Conservation (phyloP, 2,888 invertebrate species). For the Drosophila colorata region DNA sequence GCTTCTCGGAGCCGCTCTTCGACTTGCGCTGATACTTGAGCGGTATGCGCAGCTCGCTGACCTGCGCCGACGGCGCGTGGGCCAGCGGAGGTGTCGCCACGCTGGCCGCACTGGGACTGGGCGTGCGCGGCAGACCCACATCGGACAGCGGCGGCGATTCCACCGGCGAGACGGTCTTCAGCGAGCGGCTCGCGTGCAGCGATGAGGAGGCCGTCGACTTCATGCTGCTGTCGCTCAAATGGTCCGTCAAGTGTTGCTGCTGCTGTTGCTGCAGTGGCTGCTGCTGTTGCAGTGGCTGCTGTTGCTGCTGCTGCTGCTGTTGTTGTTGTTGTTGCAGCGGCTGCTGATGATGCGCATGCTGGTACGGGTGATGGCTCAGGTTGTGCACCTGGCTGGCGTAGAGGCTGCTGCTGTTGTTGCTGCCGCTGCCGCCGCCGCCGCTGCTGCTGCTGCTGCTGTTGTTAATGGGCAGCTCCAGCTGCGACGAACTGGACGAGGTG, state of each 20-base stretch:
- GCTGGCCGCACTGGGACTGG: constrained; percentile 83
- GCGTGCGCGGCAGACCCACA: constrained; percentile 84
- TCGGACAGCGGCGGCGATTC: constrained; percentile 86
- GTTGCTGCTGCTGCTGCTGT: constrained; percentile 27
- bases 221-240: constrained; percentile 82
- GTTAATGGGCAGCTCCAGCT: constrained; percentile 82
- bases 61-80: constrained; percentile 57
- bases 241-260: constrained; percentile 70
- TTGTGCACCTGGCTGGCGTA: constrained; percentile 76
- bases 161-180: constrained; percentile 83
- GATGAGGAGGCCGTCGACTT: constrained; percentile 77
- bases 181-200: constrained; percentile 59
- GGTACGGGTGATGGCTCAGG: constrained; percentile 61
- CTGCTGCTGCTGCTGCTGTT: constrained; percentile 75
- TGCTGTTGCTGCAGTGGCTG: constrained; percentile 82
- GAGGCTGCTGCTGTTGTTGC: constrained; percentile 39
- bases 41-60: constrained; percentile 85
- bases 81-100: constrained; percentile 82
- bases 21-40: constrained; percentile 88
- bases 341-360: constrained; percentile 77
- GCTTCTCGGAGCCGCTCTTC: constrained; percentile 86
- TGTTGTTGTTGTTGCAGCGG: constrained; percentile 43
- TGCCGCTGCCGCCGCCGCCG: constrained; percentile 1
- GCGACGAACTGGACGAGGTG: constrained; percentile 86
- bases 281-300: constrained; percentile 48